A percentile compares a stretch with the other conserved stretches of the same genome.
Evolutionary conservation across 2,797 vertebrate species (phyloP).

Genomic region (Hyperoplus immaculatus): DNA sequence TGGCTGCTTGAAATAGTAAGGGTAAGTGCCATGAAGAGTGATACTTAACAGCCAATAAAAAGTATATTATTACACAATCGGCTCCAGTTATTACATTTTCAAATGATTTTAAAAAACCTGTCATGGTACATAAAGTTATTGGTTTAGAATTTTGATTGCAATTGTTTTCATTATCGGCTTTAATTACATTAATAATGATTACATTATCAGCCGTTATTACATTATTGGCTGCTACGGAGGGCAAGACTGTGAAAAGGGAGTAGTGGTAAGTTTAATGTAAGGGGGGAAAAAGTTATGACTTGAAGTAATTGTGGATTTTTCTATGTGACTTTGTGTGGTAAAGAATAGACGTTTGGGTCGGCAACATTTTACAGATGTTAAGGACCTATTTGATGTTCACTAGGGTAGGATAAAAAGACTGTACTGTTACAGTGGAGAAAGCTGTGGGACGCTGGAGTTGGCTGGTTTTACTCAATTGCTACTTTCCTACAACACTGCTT

Average conservation of each 20-base stretch:
- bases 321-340: conserved; percentile 52
- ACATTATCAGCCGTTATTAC: too few species aligned
- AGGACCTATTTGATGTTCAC: conserved; percentile 42
- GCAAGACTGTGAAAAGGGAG: conserved; percentile 38
- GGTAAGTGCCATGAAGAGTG: too few species aligned
- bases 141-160: too few species aligned
- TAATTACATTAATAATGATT: too few species aligned
- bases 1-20: too few species aligned
- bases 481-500: conserved; percentile 66
- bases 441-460: conserved; percentile 33
- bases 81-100: too few species aligned
- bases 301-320: conserved; percentile 62
- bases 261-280: conserved; percentile 26
- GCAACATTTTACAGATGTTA: conserved; percentile 43
- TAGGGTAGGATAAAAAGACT: conserved; percentile 44
- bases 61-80: too few species aligned
- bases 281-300: conserved; percentile 36
- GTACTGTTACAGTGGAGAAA: conserved; percentile 47
- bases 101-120: too few species aligned
- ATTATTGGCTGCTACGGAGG: too few species aligned
- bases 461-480: conserved; percentile 65
- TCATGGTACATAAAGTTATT: too few species aligned
- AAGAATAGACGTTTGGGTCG: conserved; percentile 43
- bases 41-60: too few species aligned
- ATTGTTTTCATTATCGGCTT: too few species aligned